These are phyloP conservation scores for Hippocampus barbouri DNA, from an alignment of 2,113 vertebrate species.

Conservation along the genomic window DNA sequence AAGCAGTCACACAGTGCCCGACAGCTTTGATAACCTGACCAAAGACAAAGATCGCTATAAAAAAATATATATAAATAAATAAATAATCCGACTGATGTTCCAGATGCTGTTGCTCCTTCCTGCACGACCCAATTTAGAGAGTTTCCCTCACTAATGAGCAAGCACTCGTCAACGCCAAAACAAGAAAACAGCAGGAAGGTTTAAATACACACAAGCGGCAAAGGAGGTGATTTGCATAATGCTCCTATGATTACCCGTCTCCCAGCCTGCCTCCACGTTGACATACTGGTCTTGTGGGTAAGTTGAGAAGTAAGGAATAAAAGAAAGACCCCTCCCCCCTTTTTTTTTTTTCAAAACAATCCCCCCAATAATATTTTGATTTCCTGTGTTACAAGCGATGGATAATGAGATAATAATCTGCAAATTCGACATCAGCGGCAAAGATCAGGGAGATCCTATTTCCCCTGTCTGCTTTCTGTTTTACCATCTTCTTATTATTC, in stretches of 20 bases:
- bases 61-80: not conserved
- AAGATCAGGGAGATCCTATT: constrained; percentile 29
- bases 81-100: constrained; percentile 26
- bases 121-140: constrained; percentile 27
- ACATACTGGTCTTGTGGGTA: constrained; percentile 27
- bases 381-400: constrained; percentile 25
- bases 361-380: constrained; percentile 14
- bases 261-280: constrained; percentile 33
- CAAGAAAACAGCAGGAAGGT: constrained; percentile 46
- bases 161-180: constrained; percentile 15
- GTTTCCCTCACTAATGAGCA: constrained; percentile 51
- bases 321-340: not conserved
- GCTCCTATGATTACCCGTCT: constrained; percentile 37
- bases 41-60: constrained; percentile 19
- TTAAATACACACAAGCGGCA: constrained; percentile 45
- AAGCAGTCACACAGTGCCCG: constrained; percentile 29
- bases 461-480: constrained; percentile 2
- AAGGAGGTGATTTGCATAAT: constrained; percentile 59
- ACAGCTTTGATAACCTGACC: constrained; percentile 42
- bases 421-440: constrained; percentile 32
- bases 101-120: constrained; percentile 12
- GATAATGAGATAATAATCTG: constrained; percentile 50
- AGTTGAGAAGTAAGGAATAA: constrained; percentile 12
- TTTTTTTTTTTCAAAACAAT: too few species aligned
- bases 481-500: constrained; percentile 5